Evolutionary conservation across 2,113 vertebrate genomes (phyloP).

Genomic region (Narcine bancroftii): DNA sequence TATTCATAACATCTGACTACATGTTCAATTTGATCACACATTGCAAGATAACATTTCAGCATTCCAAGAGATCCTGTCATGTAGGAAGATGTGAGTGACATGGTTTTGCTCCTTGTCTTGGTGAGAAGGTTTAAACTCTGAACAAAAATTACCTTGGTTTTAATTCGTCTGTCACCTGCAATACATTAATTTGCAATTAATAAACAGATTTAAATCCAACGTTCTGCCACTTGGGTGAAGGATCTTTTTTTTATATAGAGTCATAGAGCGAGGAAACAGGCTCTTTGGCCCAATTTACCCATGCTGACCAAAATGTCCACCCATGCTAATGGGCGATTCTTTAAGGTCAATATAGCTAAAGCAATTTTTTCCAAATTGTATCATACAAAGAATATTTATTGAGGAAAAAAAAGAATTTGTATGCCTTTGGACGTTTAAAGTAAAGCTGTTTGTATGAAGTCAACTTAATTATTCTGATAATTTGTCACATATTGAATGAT

Average conservation of each 20-base stretch:
- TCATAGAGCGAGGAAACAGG: no score
- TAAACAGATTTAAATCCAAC: not conserved
- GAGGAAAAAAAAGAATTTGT: not conserved
- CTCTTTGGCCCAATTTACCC: no score
- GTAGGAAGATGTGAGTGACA: not conserved
- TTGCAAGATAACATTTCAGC: not conserved
- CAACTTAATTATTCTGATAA: not conserved
- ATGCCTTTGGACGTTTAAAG: not conserved
- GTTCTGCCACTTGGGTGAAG: not conserved
- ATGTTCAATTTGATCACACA: not conserved
- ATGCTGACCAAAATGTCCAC: no score
- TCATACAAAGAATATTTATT: not conserved
- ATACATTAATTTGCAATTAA: not conserved
- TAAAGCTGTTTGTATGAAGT: not conserved
- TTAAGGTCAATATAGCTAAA: not conserved
- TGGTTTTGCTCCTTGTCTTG: not conserved
- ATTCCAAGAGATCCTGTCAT: not conserved
- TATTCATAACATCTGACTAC: not conserved
- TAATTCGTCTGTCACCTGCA: not conserved
- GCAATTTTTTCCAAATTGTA: not conserved
- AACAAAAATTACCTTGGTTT: not conserved
- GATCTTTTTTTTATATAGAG: not conserved
- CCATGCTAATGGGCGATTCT: no score
- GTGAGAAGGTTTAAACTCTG: not conserved
- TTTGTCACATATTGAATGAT: not conserved